Conservation (phyloP, 2,797 vertebrate genomes). For the Leptodactylus fallax region DNA sequence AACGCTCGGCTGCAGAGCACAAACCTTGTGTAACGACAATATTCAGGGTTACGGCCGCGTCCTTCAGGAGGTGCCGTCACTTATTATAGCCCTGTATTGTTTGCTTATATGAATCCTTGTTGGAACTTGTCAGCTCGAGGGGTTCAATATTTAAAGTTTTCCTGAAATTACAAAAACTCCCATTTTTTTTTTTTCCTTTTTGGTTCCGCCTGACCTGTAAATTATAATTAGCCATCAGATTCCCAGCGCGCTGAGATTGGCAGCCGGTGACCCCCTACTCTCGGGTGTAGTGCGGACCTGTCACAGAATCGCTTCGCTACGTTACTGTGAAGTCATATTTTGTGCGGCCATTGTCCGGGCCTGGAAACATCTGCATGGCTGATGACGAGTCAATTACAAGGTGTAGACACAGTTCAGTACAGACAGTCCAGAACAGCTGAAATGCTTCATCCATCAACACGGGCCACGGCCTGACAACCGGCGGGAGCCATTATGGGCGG, state of each 20-base stretch:
- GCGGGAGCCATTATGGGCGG: background rate
- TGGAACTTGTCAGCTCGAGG: background rate
- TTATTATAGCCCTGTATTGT: background rate
- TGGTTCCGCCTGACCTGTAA: constrained; percentile 32
- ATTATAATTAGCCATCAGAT: constrained; percentile 22
- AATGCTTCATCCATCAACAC: background rate
- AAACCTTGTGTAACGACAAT: background rate
- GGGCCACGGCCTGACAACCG: background rate
- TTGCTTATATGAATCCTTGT: background rate
- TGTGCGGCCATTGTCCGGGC: background rate
- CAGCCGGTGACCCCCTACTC: constrained; percentile 29
- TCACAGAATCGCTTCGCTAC: constrained; percentile 15
- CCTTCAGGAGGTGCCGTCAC: constrained; percentile 1
- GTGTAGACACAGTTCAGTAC: constrained; percentile 7
- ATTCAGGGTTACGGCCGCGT: background rate
- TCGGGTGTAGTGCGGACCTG: background rate
- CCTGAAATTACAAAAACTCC: background rate
- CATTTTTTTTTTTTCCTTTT: background rate
- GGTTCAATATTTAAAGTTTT: constrained; percentile 4
- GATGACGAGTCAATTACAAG: background rate
- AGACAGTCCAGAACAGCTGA: background rate
- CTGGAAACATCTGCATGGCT: constrained; percentile 32
- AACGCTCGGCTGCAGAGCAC: constrained; percentile 21
- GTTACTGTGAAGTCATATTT: background rate
- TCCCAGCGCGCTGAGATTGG: constrained; percentile 22